phyloP scores from a whole-genome alignment of 2,113 vertebrate genomes.

The Telmatochromis sp. region DNA sequence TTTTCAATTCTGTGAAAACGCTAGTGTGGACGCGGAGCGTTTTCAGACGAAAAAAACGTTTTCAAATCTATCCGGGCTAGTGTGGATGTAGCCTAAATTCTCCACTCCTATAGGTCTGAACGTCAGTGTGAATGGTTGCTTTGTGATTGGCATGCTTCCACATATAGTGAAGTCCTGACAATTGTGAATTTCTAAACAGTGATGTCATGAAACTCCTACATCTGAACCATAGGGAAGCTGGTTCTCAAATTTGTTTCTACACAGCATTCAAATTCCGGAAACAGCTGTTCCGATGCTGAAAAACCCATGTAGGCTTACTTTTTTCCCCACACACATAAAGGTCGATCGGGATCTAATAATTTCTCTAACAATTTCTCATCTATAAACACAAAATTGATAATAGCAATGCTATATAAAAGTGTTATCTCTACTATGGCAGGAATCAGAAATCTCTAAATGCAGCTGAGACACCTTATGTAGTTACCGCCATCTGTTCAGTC shows the following conservation, averaged over 20 bases:
- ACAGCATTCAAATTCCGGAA: neutral
- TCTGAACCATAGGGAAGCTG: neutral
- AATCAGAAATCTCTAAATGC: neutral
- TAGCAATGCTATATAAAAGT: neutral
- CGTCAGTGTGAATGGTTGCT: too few relatives aligned
- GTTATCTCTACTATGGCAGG: neutral
- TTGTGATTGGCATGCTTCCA: neutral
- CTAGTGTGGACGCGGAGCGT: too few relatives aligned
- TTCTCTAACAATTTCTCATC: neutral
- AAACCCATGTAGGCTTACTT: neutral
- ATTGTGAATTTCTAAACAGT: neutral
- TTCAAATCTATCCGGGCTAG: too few relatives aligned
- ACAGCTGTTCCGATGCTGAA: neutral
- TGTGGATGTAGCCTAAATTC: too few relatives aligned
- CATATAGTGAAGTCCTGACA: neutral
- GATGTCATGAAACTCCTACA: neutral
- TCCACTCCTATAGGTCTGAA: too few relatives aligned
- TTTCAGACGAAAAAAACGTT: too few relatives aligned
- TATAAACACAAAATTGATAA: neutral
- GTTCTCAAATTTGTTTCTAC: neutral
- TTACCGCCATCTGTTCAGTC: neutral
- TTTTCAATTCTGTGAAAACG: too few relatives aligned
- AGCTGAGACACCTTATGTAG: neutral
- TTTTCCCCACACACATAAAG: neutral
- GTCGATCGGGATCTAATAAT: neutral